Evolutionary conservation across 2,113 vertebrate species (phyloP).

Genomic region (Barbus barbus): DNA sequence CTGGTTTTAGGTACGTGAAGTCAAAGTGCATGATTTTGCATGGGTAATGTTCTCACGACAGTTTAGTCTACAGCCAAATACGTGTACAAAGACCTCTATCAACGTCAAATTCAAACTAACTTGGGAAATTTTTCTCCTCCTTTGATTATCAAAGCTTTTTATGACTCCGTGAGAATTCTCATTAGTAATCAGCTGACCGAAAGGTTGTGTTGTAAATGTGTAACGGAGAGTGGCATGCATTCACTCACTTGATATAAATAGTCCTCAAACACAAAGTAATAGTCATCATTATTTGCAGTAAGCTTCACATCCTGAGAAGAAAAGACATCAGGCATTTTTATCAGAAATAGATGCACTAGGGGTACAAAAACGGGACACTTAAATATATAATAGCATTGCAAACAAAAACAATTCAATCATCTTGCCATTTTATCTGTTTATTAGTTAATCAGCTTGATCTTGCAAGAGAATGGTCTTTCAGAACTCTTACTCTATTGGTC

Average conservation of each 20-base stretch:
- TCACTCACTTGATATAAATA: slow-evolving; percentile 94
- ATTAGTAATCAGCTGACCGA: not conserved
- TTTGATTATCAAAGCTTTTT: not conserved
- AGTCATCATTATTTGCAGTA: slow-evolving; percentile 97
- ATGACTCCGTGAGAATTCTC: not conserved
- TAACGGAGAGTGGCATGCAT: not conserved
- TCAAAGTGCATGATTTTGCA: slow-evolving; percentile 27
- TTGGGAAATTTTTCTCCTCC: not conserved
- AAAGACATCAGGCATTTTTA: not conserved
- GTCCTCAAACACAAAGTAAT: slow-evolving; percentile 99
- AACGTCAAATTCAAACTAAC: not conserved
- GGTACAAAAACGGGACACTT: not conserved
- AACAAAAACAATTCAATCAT: not conserved
- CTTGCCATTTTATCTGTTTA: not conserved
- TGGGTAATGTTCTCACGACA: not conserved
- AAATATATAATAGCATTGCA: not conserved
- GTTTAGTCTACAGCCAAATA: slow-evolving; percentile 30
- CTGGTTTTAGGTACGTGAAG: not conserved
- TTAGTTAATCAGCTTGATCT: not conserved
- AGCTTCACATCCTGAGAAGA: slow-evolving; percentile 90
- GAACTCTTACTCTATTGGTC: slow-evolving; percentile 12
- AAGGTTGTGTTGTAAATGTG: not conserved
- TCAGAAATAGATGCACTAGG: not conserved
- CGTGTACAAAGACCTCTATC: not conserved
- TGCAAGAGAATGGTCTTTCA: not conserved